Evolutionary conservation across 92 coral and sea anemone genomes (phyloP).

Genomic region (Epizoanthus stellaris): DNA sequence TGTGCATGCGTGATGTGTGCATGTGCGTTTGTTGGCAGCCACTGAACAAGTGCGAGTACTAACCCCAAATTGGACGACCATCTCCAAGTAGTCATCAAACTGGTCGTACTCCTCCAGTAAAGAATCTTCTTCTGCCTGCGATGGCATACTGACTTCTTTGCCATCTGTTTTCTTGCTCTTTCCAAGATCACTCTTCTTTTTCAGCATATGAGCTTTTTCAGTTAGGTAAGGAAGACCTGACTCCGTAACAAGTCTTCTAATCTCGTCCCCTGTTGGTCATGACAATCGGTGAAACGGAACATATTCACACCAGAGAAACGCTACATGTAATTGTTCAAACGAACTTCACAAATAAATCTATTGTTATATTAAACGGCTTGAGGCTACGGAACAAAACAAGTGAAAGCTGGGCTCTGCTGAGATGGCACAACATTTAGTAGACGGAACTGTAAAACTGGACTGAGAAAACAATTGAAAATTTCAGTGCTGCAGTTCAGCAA

Average conservation of each 20-base stretch:
- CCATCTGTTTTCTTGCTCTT: slow-evolving; percentile 76
- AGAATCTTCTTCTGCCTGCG: slow-evolving; percentile 91
- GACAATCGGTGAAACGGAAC: not conserved
- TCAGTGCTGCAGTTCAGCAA: too few relatives aligned
- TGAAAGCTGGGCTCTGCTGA: not conserved
- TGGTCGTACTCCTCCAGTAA: slow-evolving; percentile 95
- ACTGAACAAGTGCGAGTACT: slow-evolving; percentile 19
- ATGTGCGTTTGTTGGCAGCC: too few relatives aligned
- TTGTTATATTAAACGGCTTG: not conserved
- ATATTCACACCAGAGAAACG: not conserved
- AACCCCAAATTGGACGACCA: slow-evolving; percentile 99
- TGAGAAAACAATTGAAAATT: too few relatives aligned
- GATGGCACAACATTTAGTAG: too few relatives aligned
- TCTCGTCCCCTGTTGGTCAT: slow-evolving; percentile 85
- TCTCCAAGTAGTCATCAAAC: slow-evolving; percentile 97
- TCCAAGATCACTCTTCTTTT: slow-evolving; percentile 76
- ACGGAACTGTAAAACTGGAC: too few relatives aligned
- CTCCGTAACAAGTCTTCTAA: slow-evolving; percentile 91
- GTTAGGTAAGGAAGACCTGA: slow-evolving; percentile 87
- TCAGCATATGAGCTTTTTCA: slow-evolving; percentile 81
- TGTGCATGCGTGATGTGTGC: too few relatives aligned
- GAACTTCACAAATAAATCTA: not conserved
- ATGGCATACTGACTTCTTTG: slow-evolving; percentile 57
- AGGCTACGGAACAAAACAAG: not conserved
- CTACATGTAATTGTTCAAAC: not conserved